Percentiles rank a stretch among this genome's conserved stretches.
phyloP scores from a whole-genome alignment of 2,113 vertebrate species.

The Alligator sinensis region DNA sequence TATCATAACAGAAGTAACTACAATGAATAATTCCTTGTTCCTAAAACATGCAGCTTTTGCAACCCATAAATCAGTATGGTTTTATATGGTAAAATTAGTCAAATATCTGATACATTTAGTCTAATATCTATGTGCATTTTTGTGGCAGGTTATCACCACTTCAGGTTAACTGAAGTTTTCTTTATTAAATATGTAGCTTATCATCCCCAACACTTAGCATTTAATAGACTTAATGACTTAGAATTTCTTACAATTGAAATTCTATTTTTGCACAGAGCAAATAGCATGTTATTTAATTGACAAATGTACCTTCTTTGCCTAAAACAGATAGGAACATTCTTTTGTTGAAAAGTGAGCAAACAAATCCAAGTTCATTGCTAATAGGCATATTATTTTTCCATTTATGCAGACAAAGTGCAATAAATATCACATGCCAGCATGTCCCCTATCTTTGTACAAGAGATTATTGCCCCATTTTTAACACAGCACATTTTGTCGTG shows the following conservation, averaged over 20 bases:
- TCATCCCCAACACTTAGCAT: neutral
- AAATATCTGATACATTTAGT: neutral
- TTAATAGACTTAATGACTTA: neutral
- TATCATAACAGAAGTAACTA: neutral
- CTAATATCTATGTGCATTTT: neutral
- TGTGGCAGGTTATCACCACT: neutral
- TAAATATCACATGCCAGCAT: neutral
- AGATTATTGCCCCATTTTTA: neutral
- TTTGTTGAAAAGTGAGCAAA: neutral
- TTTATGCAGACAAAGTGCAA: neutral
- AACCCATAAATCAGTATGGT: neutral
- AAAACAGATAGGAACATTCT: neutral
- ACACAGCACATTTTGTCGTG: neutral
- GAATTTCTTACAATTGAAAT: slow-evolving; percentile 13
- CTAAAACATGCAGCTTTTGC: neutral
- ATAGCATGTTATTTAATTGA: neutral
- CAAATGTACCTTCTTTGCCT: neutral
- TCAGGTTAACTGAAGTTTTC: neutral
- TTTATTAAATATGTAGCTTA: neutral
- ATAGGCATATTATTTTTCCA: neutral
- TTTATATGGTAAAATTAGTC: neutral
- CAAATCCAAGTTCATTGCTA: neutral
- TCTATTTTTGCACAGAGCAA: neutral
- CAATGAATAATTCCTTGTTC: neutral
- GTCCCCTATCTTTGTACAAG: neutral